Evolutionary conservation across 2,797 vertebrate species (phyloP).

Genomic region (Natrix natrix): DNA sequence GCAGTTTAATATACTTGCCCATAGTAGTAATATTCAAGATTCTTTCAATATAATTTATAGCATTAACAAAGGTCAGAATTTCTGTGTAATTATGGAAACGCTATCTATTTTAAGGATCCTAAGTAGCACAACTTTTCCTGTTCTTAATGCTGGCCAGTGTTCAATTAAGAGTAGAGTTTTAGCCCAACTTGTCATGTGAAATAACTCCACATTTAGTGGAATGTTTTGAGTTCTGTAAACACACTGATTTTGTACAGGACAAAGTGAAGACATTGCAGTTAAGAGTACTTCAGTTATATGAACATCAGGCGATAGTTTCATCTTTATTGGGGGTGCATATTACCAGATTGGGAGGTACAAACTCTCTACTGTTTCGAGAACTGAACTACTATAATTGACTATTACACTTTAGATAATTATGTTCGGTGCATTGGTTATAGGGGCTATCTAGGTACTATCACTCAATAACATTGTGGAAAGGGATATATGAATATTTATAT

Average conservation of each 20-base stretch:
- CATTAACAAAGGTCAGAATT: constrained; percentile 21
- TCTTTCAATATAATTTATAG: constrained; percentile 20
- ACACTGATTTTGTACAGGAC: background rate
- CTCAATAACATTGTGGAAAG: too few relatives aligned
- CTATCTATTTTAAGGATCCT: background rate
- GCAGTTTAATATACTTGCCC: constrained; percentile 43
- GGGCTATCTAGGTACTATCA: too few relatives aligned
- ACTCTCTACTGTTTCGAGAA: too few relatives aligned
- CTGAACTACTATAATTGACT: too few relatives aligned
- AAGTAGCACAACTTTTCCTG: background rate
- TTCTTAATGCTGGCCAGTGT: background rate
- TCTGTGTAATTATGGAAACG: background rate
- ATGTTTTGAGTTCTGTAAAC: background rate
- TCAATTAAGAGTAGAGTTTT: background rate
- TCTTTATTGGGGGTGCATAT: too few relatives aligned
- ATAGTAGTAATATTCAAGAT: constrained; percentile 43
- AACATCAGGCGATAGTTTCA: too few relatives aligned
- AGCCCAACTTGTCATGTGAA: background rate
- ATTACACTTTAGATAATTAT: too few relatives aligned
- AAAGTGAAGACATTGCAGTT: background rate
- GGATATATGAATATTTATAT: too few relatives aligned
- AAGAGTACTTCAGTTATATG: too few relatives aligned
- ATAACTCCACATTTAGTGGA: too few relatives aligned
- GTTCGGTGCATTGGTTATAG: too few relatives aligned
- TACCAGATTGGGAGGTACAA: too few relatives aligned